Conservation (phyloP, 2,113 vertebrate genomes). For the Carassius auratus region DNA sequence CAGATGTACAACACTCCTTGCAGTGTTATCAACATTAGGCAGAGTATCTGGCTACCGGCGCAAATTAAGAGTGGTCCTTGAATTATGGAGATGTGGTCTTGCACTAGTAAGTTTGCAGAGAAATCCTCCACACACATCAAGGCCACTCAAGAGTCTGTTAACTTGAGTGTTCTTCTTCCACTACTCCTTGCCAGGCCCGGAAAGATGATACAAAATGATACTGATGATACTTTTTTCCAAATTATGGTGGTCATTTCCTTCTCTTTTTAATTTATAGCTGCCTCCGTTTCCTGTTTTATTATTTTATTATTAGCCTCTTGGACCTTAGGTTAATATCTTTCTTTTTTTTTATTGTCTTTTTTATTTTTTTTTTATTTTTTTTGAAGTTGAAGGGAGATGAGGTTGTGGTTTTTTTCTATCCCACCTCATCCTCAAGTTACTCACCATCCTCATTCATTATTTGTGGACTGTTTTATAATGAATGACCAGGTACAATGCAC, state of each 20-base stretch:
- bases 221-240: neutral
- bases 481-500: constrained; percentile 75
- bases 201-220: constrained; percentile 9
- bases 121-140: constrained; percentile 1
- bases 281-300: constrained; percentile 17
- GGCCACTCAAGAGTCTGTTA: neutral
- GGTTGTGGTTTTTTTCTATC: constrained; percentile 50
- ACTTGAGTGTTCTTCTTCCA: constrained; percentile 18
- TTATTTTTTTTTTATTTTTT: no score
- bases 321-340: neutral
- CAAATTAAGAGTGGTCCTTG: constrained; percentile 17
- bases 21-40: constrained; percentile 23
- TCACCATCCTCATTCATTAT: constrained; percentile 78
- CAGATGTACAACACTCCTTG: constrained; percentile 19
- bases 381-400: neutral
- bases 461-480: constrained; percentile 74
- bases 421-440: constrained; percentile 77
- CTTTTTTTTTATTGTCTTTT: neutral
- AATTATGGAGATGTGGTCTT: neutral
- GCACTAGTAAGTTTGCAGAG: constrained; percentile 9
- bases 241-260: constrained; percentile 8
- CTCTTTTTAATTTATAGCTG: neutral
- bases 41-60: neutral
- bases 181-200: constrained; percentile 8
- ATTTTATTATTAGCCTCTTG: neutral